These are phyloP conservation scores for Chironomus striatipennis DNA, from an alignment of 1,140 invertebrate genomes.

Conservation along the genomic window DNA sequence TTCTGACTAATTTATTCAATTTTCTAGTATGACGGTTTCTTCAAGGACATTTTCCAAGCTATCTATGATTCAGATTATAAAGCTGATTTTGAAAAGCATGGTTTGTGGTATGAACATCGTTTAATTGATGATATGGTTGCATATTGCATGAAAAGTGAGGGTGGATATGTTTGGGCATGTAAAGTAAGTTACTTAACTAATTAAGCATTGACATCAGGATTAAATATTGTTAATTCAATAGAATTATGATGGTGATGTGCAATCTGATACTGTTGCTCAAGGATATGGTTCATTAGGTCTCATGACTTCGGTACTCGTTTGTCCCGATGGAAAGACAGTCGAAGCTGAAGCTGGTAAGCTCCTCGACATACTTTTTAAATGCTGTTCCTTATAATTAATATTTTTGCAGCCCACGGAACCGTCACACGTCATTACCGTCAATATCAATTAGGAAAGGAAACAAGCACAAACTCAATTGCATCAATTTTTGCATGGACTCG, in stretches of 20 bases:
- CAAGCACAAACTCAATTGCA: slow-evolving; percentile 97
- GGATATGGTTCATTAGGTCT: slow-evolving; percentile 87
- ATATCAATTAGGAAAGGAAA: slow-evolving; percentile 93
- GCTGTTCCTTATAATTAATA: no score
- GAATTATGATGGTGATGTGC: slow-evolving; percentile 99
- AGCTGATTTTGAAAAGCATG: slow-evolving; percentile 67
- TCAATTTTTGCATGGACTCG: slow-evolving; percentile 97
- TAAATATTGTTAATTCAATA: no score
- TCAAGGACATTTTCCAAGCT: slow-evolving; percentile 98
- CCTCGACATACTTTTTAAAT: no score
- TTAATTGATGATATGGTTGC: slow-evolving; percentile 99
- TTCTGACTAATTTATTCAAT: no score
- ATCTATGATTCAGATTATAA: slow-evolving; percentile 92
- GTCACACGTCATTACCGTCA: slow-evolving; percentile 92
- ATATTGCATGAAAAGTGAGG: slow-evolving; percentile 94
- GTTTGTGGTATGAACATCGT: slow-evolving; percentile 95
- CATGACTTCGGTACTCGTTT: slow-evolving; percentile 92
- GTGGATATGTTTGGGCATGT: slow-evolving; percentile 98
- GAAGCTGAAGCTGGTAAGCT: slow-evolving; percentile 76
- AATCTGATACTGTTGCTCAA: slow-evolving; percentile 95
- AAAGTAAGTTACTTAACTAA: slow-evolving; percentile 45
- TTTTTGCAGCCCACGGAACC: slow-evolving; percentile 79
- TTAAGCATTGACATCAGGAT: no score
- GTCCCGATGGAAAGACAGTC: slow-evolving; percentile 93
- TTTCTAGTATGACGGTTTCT: slow-evolving; percentile 82